These are phyloP conservation scores for Diadromus collaris DNA, from an alignment of 2,888 invertebrate genomes.

Conservation along the genomic window DNA sequence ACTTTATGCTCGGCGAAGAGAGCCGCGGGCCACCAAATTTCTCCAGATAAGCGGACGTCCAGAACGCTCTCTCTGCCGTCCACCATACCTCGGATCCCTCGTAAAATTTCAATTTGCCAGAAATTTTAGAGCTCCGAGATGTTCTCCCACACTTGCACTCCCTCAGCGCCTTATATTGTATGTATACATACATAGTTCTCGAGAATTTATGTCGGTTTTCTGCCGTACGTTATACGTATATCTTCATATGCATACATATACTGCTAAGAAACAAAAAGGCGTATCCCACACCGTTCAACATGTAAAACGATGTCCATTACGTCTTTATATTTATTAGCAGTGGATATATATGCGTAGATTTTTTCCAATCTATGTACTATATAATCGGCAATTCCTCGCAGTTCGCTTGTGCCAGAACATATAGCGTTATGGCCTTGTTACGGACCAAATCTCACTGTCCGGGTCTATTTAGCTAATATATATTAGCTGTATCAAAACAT, in stretches of 20 bases:
- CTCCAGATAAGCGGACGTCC: constrained; percentile 51
- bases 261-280: neutral
- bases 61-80: constrained; percentile 5
- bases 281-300: neutral
- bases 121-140: constrained; percentile 51
- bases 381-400: constrained; percentile 18
- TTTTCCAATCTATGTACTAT: constrained; percentile 32
- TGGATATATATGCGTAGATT: neutral
- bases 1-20: constrained; percentile 58
- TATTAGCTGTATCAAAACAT: no score
- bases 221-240: constrained; percentile 28
- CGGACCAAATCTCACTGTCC: neutral
- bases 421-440: constrained; percentile 45
- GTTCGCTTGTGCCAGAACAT: constrained; percentile 30
- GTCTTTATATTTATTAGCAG: neutral
- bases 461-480: no score
- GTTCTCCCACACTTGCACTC: constrained; percentile 15
- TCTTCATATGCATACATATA: no score
- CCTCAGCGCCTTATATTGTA: neutral
- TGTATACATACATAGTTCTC: constrained; percentile 9
- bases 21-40: constrained; percentile 54
- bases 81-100: constrained; percentile 56
- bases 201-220: constrained; percentile 34
- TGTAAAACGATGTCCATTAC: neutral
- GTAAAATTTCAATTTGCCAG: constrained; percentile 61